Conservation (phyloP, 2,888 invertebrate species). For the Lithophane socia region DNA sequence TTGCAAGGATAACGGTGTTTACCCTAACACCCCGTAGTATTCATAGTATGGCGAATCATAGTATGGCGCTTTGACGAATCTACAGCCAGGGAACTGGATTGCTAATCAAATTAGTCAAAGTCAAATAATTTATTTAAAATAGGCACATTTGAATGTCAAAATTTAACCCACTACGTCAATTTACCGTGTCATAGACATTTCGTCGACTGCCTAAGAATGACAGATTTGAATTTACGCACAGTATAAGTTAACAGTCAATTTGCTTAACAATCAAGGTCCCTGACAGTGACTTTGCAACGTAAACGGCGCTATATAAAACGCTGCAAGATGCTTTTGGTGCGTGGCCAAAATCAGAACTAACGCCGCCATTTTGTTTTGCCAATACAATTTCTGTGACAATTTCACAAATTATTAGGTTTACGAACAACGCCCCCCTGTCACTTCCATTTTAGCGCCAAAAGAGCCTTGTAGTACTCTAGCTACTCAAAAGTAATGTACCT, state of each 20-base stretch:
- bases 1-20: too few relatives aligned
- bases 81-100: neutral
- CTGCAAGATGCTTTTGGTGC: neutral
- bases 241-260: too few relatives aligned
- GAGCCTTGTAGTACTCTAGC: neutral
- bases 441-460: neutral
- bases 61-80: neutral
- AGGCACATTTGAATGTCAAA: too few relatives aligned
- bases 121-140: too few relatives aligned
- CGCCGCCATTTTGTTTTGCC: too few relatives aligned
- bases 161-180: neutral
- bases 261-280: too few relatives aligned
- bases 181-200: neutral
- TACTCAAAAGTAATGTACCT: constrained; percentile 61
- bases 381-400: too few relatives aligned
- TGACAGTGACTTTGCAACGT: too few relatives aligned
- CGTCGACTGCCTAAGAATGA: neutral
- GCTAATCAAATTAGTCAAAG: neutral
- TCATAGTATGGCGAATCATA: too few relatives aligned
- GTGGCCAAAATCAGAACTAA: neutral
- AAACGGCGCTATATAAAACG: neutral
- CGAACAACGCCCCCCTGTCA: neutral
- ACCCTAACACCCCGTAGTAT: too few relatives aligned
- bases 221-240: neutral
- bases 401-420: neutral